Percentiles rank a stretch among this genome's conserved stretches.
These are phyloP conservation scores for Pogonus chalceus DNA, from an alignment of 1,140 invertebrate species.

Conservation along the genomic window DNA sequence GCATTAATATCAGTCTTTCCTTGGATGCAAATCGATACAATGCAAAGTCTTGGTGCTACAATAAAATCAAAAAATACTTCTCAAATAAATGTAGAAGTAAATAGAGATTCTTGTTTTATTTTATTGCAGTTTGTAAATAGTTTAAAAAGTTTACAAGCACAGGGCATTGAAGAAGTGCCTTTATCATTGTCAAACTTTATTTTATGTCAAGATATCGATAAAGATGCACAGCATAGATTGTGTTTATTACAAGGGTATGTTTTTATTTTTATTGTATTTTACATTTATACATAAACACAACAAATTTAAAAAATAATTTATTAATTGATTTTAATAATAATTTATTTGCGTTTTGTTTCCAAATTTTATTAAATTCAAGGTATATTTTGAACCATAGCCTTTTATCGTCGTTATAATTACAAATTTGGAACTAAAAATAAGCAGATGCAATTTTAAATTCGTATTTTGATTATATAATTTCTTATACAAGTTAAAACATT, in stretches of 20 bases:
- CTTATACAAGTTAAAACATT: too few relatives aligned
- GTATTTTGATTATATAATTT: too few relatives aligned
- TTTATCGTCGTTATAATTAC: too few relatives aligned
- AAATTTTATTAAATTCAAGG: background rate
- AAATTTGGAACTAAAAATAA: too few relatives aligned
- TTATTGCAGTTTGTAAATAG: slow-evolving; percentile 71
- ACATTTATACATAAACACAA: slow-evolving; percentile 5
- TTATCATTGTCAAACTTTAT: slow-evolving; percentile 55
- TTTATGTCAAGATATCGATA: slow-evolving; percentile 42
- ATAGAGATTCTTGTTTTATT: slow-evolving; percentile 48
- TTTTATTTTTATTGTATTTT: too few relatives aligned
- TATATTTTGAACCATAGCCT: background rate
- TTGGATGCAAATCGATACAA: slow-evolving; percentile 55
- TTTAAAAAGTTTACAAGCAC: slow-evolving; percentile 71
- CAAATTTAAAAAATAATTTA: slow-evolving; percentile 10
- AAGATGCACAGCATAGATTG: slow-evolving; percentile 47
- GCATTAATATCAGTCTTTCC: slow-evolving; percentile 65
- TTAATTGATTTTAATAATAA: background rate
- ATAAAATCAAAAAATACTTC: slow-evolving; percentile 40
- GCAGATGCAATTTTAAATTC: too few relatives aligned
- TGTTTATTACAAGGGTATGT: slow-evolving; percentile 64
- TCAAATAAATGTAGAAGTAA: slow-evolving; percentile 31
- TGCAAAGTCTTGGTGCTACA: slow-evolving; percentile 51
- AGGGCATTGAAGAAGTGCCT: slow-evolving; percentile 68
- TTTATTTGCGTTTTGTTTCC: too few relatives aligned